These are phyloP conservation scores for Eupithecia centaureata DNA, from an alignment of 2,888 invertebrate species.

Conservation along the genomic window DNA sequence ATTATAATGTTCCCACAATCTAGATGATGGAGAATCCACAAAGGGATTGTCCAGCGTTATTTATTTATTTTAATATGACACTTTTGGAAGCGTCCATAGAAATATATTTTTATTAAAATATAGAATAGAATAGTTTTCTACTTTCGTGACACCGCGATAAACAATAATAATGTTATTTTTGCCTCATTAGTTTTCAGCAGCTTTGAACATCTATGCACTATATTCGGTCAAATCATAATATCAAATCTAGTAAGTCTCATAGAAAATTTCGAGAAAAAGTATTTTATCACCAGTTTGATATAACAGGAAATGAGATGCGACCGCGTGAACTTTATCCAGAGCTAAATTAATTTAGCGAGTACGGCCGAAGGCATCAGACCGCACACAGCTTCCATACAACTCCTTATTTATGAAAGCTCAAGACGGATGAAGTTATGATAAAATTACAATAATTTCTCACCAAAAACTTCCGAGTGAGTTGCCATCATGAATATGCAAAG, in stretches of 20 bases:
- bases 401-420: conserved; percentile 68
- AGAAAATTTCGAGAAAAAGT: neutral
- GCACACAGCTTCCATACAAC: conserved; percentile 55
- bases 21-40: too few species aligned
- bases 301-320: conserved; percentile 23
- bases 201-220: neutral
- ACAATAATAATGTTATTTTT: neutral
- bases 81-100: too few species aligned
- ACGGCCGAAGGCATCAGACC: conserved; percentile 55
- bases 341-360: conserved; percentile 55
- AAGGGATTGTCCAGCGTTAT: too few species aligned
- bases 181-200: neutral
- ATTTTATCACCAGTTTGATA: conserved; percentile 14
- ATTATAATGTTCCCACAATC: too few species aligned
- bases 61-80: too few species aligned
- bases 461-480: conserved; percentile 80
- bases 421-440: conserved; percentile 78
- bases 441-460: conserved; percentile 81
- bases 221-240: neutral
- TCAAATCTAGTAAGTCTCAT: neutral
- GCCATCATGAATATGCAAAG: conserved; percentile 79
- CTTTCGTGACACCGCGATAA: neutral
- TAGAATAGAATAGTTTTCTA: neutral
- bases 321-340: conserved; percentile 41
- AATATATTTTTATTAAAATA: too few species aligned